Evolutionary conservation across 2,888 invertebrate species (phyloP), one percentile per base, ranked within the genome.

Genomic region (Eucera pruinosa): DNA sequence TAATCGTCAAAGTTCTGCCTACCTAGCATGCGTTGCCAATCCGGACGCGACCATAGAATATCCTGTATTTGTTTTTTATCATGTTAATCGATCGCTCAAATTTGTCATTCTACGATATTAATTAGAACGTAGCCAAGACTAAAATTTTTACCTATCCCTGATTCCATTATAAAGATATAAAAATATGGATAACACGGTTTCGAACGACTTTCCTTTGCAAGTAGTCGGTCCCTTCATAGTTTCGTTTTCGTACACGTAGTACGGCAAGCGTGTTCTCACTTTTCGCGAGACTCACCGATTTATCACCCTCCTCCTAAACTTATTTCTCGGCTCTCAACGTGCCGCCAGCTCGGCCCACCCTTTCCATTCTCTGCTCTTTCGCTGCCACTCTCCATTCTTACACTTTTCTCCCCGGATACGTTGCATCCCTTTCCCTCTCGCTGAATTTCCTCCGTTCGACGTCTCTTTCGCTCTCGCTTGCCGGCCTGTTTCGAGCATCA

Each of bases 201-300:
- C n/a, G n/a, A n/a, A n/a, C n/a, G n/a, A n/a, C n/a, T n/a, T n/a
- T n/a, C n/a, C n/a, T n/a, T n/a, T n/a, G n/a, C n/a, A n/a, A n/a
- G 18, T 30, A 47, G 45, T 45, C 47, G 18, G 33, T 30, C 33
- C 50, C 47, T n/a, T 15, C 25, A 4, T 9, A 20, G 39, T 18
- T 71, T 45, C 69, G 62, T 70, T 71, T n/a, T 73, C 60, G 45
- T 66, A 45, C 75, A 45, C 81, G 64, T 69, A 11, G 7, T 18
- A 23, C n/a, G 45, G 65, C 55, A 11, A 64, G 54, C 50, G 71
- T 71, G 74, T 78, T 82, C 82, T 78, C 78, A 52, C 80, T 78
- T 78, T 47, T 65, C 80, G 86, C 84, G 67, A 74, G 41, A 50
- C 75, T 67, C 78, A 45, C 83, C 81, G 81, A 88, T 88, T 88